Evolutionary conservation across 2,888 invertebrate species (phyloP), one percentile per base, ranked within the genome.

Genomic region (Bibio marci): DNA sequence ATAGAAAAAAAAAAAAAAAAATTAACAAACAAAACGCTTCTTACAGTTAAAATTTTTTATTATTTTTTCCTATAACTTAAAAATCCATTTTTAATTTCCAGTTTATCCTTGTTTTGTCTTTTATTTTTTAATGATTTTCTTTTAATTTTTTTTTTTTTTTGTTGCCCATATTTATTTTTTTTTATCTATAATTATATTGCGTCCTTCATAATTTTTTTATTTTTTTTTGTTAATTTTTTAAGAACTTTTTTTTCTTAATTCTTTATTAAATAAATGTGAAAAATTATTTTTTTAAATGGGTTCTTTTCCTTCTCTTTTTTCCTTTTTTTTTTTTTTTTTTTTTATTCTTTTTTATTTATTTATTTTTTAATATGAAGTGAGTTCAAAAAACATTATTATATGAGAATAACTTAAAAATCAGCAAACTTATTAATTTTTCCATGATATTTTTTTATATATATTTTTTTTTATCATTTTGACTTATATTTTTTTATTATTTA

Each of bases 241-340:
- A 14, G 31, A n/a, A 7, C 10, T 14, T 42, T 44, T 39, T 41
- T 45, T 46, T 40, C 42, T 41, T 15, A 43, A 44, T 46, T 46
- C 41, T 41, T 42, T 41, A 46, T 52, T 59, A 61, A 60, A 60
- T 58, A 59, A 60, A 60, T 61, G 60, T 59, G 60, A 59, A 56
- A 53, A 55, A 56, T 52, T 46, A 46, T 41, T 39, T 27, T 40
- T 37, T 37, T 41, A 35, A 30, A 38, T 37, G 15, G 31, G 30
- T 37, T 39, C 38, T 39, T 41, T 42, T 6, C 4, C 22, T 22
- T 4, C 22, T 6, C 8, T 22, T 22, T 6, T 44, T 39, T 41
- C 37, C 37, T 42, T 45, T 34, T 37, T 43, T 43, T 42, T 37
- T 42, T 36, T n/a, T 42, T 44, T 39, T 41, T 46, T 46, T 40